These are phyloP conservation scores for Napeogenes sylphis DNA, from an alignment of 2,888 invertebrate genomes.

Conservation along the genomic window DNA sequence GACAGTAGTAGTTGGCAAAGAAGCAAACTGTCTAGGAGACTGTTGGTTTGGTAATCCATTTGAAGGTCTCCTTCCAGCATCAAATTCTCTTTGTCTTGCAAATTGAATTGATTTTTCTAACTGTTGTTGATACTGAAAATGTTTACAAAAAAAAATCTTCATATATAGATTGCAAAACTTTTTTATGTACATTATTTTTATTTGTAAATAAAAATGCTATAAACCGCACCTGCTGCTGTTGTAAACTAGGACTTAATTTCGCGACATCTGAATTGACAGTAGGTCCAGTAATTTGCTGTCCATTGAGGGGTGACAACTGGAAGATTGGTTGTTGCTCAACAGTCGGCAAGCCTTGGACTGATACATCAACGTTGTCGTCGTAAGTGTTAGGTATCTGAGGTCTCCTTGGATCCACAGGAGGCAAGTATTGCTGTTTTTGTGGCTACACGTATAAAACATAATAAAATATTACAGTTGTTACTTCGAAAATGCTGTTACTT, in stretches of 20 bases:
- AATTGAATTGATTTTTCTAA: slow-evolving; percentile 59
- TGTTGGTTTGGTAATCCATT: slow-evolving; percentile 46
- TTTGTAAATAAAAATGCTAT: background rate
- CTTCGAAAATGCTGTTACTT: background rate
- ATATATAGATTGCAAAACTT: background rate
- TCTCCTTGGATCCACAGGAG: slow-evolving; percentile 55
- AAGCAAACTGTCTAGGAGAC: slow-evolving; percentile 52
- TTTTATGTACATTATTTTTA: background rate
- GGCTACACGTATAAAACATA: slow-evolving; percentile 26
- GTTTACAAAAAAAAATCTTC: slow-evolving; percentile 12
- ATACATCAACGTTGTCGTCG: slow-evolving; percentile 55
- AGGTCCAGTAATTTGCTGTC: slow-evolving; percentile 60
- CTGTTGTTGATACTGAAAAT: slow-evolving; percentile 56
- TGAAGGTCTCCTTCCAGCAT: slow-evolving; percentile 40
- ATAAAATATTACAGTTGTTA: slow-evolving; percentile 1
- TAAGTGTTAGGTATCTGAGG: slow-evolving; percentile 41
- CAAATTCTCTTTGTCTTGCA: slow-evolving; percentile 57
- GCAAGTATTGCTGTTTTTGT: slow-evolving; percentile 49
- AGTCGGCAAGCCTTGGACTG: slow-evolving; percentile 64
- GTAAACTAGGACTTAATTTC: slow-evolving; percentile 51
- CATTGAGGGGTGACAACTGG: slow-evolving; percentile 61
- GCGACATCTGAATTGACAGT: slow-evolving; percentile 55
- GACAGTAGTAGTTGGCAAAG: slow-evolving; percentile 47
- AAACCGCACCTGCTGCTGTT: slow-evolving; percentile 53
- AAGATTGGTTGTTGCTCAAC: slow-evolving; percentile 61